Base-by-base conservation (phyloP, 2,888 invertebrate species). In the Xestia ashworthii region DNA sequence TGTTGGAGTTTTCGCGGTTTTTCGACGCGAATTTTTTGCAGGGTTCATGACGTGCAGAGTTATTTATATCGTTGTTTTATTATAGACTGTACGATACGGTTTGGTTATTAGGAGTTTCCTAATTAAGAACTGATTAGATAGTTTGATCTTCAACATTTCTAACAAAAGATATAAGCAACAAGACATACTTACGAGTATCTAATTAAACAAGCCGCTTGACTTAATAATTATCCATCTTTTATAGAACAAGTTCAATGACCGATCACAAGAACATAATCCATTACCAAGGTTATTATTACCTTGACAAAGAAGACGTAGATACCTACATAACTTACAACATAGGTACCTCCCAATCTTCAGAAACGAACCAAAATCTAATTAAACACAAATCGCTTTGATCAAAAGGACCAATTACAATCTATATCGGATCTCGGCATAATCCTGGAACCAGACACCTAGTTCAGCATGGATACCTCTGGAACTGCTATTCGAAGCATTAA, bases 401-500 rank as follows among this genome's bases (percentile, higher is more conserved):
- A 71, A 75, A 80, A 81, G 76, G n/a, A 70, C 69, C 72, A 81
- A 84, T 82, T 84, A 84, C 70, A 73, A 68, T 85, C 64, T 79
- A 78, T 75, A 78, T 71, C 46, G 78, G 71, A 81, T 83, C 65
- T 67, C 14, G n/a, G 62, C 41, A 81, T 86, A 81, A 77, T 78
- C 65, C 78, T 64, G 73, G 41, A 66, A 67, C 69, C 76, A 86
- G 79, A 83, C 68, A 76, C 32, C 67, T 60, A 77, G 73, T 83
- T 83, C 69, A 75, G 78, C 71, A 75, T 76, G 80, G 77, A 74
- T 81, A 81, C 84, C 80, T 87, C 73, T 55, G 41, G 44, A 86
- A 85, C 86, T 88, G 84, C 89, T 88, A 83, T 89, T 87, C 80
- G 78, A 86, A 84, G 84, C 92, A 92, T 92, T 93, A 92, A 89